Conservation (phyloP, 2,888 invertebrate genomes). For the Octonoba sinensis region DNA sequence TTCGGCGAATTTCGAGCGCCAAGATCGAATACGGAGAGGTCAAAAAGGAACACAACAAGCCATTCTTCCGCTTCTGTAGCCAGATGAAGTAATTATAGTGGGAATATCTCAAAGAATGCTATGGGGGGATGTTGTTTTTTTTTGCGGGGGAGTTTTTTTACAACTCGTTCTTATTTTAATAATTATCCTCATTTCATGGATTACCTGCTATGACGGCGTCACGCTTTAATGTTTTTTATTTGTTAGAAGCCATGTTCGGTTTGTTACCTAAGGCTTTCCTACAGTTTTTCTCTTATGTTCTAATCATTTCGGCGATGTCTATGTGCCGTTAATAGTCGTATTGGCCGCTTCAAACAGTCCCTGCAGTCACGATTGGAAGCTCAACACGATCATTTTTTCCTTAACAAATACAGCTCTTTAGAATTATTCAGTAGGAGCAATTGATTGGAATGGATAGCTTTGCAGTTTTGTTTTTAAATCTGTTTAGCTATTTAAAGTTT, state of each 20-base stretch:
- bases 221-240: constrained; percentile 19
- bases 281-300: not conserved
- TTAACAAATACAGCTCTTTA: too few relatives aligned
- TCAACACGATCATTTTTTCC: too few relatives aligned
- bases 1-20: constrained; percentile 10
- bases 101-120: constrained; percentile 1
- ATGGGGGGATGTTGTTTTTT: not conserved
- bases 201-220: constrained; percentile 26
- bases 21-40: constrained; percentile 25
- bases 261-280: not conserved
- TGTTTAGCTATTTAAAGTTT: too few relatives aligned
- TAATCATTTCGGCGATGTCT: too few relatives aligned
- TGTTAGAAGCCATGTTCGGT: not conserved
- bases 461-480: too few relatives aligned
- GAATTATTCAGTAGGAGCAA: too few relatives aligned
- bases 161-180: constrained; percentile 47
- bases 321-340: too few relatives aligned
- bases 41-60: constrained; percentile 16
- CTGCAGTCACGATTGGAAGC: not conserved
- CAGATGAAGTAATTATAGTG: constrained; percentile 34
- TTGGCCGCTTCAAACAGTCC: not conserved
- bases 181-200: constrained; percentile 40
- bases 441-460: too few relatives aligned
- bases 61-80: constrained; percentile 2
- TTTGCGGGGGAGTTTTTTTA: constrained; percentile 32